Conservation (phyloP, 1,140 invertebrate species). For the Rhizoglyphus robini region DNA sequence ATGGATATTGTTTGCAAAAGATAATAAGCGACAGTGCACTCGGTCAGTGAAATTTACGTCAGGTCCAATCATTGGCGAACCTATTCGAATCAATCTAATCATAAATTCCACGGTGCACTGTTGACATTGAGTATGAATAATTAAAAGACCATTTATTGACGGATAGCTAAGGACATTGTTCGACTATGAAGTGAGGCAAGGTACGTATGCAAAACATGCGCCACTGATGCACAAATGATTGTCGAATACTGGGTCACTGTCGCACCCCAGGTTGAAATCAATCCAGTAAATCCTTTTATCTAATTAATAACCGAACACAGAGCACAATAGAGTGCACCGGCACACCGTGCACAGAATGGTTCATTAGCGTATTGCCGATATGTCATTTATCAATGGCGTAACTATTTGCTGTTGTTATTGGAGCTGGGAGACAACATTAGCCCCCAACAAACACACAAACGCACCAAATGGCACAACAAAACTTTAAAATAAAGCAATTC, state of each 20-base stretch:
- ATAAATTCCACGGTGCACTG: not conserved
- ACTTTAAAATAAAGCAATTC: too few relatives aligned
- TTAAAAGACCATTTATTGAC: conserved; percentile 1
- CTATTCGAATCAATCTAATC: conserved; percentile 5
- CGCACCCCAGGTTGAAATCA: not conserved
- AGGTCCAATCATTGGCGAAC: not conserved
- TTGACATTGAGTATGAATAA: not conserved
- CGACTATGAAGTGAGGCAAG: not conserved
- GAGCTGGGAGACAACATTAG: too few relatives aligned
- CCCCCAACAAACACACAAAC: too few relatives aligned
- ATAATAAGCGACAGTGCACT: too few relatives aligned
- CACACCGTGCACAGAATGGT: not conserved
- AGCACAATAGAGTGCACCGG: too few relatives aligned
- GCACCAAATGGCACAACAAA: too few relatives aligned
- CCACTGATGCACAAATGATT: not conserved
- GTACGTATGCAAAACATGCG: conserved; percentile 4
- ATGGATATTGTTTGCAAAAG: not conserved
- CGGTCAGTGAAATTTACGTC: not conserved
- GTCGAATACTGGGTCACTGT: not conserved
- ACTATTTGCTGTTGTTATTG: conserved; percentile 8
- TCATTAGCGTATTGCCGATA: not conserved
- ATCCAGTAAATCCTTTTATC: not conserved
- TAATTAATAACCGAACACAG: too few relatives aligned
- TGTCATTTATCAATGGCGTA: conserved; percentile 5
- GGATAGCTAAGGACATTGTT: not conserved